Conservation (phyloP, 2,113 vertebrate species). For the Antechinus stuartii region DNA sequence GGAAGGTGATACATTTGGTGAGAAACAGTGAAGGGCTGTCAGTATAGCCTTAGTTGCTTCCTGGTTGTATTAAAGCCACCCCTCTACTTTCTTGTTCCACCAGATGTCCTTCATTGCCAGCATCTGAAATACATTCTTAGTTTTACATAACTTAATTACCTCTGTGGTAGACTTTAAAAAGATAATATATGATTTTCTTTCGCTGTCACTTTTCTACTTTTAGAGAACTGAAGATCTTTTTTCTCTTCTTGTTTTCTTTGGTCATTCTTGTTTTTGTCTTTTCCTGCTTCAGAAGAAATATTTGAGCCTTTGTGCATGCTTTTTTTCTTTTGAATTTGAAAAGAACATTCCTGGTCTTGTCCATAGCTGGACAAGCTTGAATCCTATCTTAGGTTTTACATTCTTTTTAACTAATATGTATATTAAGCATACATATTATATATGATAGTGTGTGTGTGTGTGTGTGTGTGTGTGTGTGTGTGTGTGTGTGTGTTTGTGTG, state of each 20-base stretch:
- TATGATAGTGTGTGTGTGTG: no score
- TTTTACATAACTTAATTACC: not conserved
- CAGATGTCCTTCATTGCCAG: not conserved
- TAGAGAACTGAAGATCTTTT: not conserved
- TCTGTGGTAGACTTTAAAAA: not conserved
- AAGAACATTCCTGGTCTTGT: not conserved
- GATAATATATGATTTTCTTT: not conserved
- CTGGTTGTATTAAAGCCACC: not conserved
- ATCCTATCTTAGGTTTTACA: not conserved
- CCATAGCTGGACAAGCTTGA: not conserved
- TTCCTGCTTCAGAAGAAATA: not conserved
- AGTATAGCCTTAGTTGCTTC: not conserved
- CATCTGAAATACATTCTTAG: not conserved
- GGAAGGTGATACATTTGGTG: not conserved
- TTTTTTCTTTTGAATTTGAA: not conserved
- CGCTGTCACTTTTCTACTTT: not conserved
- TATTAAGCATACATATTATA: no score
- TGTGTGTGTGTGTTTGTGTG: no score
- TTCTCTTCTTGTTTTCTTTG: not conserved
- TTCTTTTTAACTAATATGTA: not conserved
- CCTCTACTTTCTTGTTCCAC: not conserved
- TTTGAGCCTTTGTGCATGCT: not conserved
- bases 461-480: no score
- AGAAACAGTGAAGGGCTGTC: not conserved
- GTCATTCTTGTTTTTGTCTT: not conserved